Evolutionary conservation across 2,113 vertebrate genomes (phyloP), one percentile per base, ranked within the genome.

Genomic region (Cryptomyrus ogoouensis): DNA sequence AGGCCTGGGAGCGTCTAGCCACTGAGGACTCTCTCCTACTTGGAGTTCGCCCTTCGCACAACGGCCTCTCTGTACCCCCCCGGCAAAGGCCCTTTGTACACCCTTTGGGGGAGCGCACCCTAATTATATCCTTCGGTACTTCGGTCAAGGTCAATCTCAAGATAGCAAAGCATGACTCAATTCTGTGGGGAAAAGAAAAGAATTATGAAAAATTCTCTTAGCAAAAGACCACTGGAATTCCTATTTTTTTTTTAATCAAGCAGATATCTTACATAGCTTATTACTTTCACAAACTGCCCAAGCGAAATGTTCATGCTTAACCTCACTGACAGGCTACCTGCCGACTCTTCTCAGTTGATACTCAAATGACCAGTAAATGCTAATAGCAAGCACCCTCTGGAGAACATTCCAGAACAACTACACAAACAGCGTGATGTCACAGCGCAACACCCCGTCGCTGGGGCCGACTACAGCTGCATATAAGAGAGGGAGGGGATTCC

Each of bases 21-120:
- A 50, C 27, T 12, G 13, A 49, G 21, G n/a, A 31, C 62, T 24
- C 15, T 15, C 46, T 89, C 66, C 50, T 24, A 88, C 19, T 46
- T 42, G 52, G 39, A 58, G 56, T 66, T 46, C 35, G 13, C 35
- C 58, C 70, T 15, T 66, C 9, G 27, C 46, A 80, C 88, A 89
- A 89, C n/a, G n/a, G 35, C 39, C n/a, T n/a, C 88, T 80, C 66
- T 89, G 88, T 89, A 27, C 66, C 88, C 39, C 24, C 88, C 39
- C 39, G 66, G 27, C 15, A 49, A 77, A 50, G 10, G 66, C n/a
- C 27, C 50, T 87, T 46, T 85, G 83, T 52, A 52, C 53, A 87
- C 35, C 53, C n/a, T 21, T 88, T 88, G 53, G 49, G 6, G 27
- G 42, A 5, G 80, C 17, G 6, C 46, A 53, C 12, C 13, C 49